These are phyloP conservation scores for Hetaerina americana DNA, from an alignment of 1,140 invertebrate genomes.

Conservation along the genomic window DNA sequence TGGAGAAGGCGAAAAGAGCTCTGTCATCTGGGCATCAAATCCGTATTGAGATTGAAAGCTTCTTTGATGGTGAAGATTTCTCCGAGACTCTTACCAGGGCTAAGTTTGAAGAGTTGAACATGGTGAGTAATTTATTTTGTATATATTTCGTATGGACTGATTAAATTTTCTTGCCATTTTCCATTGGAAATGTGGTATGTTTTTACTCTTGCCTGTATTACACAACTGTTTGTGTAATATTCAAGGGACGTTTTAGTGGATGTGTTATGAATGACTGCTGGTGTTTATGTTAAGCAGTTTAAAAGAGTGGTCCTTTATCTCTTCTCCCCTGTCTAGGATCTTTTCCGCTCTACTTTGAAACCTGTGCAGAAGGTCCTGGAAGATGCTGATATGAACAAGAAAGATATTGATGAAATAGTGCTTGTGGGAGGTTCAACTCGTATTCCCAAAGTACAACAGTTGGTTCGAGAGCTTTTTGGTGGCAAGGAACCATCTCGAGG, in stretches of 20 bases:
- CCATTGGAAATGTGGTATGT: too few relatives aligned
- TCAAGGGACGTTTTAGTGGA: too few relatives aligned
- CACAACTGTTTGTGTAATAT: too few relatives aligned
- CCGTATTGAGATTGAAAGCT: slow-evolving; percentile 97
- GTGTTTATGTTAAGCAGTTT: slow-evolving; percentile 13
- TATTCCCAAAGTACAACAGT: slow-evolving; percentile 97
- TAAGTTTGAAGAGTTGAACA: slow-evolving; percentile 99
- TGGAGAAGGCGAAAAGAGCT: slow-evolving; percentile 95
- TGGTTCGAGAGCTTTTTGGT: slow-evolving; percentile 97
- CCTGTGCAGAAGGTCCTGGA: slow-evolving; percentile 97
- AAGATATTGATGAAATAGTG: slow-evolving; percentile 97
- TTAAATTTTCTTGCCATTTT: too few relatives aligned
- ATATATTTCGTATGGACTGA: too few relatives aligned
- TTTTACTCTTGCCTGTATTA: too few relatives aligned
- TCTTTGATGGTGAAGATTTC: slow-evolving; percentile 99
- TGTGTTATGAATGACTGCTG: too few relatives aligned
- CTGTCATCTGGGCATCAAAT: slow-evolving; percentile 92
- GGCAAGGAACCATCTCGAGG: slow-evolving; percentile 95
- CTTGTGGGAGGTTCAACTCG: slow-evolving; percentile 97
- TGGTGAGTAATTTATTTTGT: too few relatives aligned
- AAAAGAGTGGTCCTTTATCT: too few relatives aligned
- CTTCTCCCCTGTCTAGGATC: slow-evolving; percentile 41
- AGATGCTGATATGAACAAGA: slow-evolving; percentile 98
- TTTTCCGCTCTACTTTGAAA: slow-evolving; percentile 96
- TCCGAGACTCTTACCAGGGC: slow-evolving; percentile 97